Evolutionary conservation across 1,140 invertebrate species (phyloP), one percentile per base, ranked within the genome.

Genomic region (Achroia grisella): DNA sequence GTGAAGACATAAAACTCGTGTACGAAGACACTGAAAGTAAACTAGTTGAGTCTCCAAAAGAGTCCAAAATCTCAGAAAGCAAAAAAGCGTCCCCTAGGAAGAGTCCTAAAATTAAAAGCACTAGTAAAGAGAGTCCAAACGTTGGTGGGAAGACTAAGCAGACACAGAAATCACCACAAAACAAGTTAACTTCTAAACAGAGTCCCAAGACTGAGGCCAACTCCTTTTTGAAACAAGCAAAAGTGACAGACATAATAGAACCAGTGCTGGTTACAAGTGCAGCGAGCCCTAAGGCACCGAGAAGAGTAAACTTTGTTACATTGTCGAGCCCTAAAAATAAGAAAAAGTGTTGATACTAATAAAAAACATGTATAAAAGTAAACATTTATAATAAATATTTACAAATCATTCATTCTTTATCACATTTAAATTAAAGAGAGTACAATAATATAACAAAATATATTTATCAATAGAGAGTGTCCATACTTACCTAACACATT

Each of bases 241-340:
- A 67, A 52, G 60, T 73, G 39, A 64, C 70, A 1, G 69, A 83
- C 36, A 48, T 72, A 1, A 51, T 56, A 37, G 44, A 65, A 29
- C 62, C 61, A 42, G 75, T 47, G 39, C 46, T 59, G 13, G 62
- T 51, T 0, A 52, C 56, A 27, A 34, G 62, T 0, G 58, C 41
- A 4, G 53, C 57, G 0, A 74, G 67, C 41, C 76, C 78, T 3
- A 91, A 89, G 77, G 89, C 89, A 0, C 91, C 90, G 0, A 71
- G 92, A 27, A 76, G 93, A 55, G 91, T 94, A 1, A 86, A 89
- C 45, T 89, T 93, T 49, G 92, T 92, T 27, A 94, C 92, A 15
- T 72, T 94, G 27, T 93, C 91, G 1, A 93, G 92, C 66, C 92
- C 92, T 28, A 93, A 92, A 68, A 89, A 88, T 48, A 92, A 90